Evolutionary conservation across 2,113 vertebrate genomes (phyloP), one percentile per base, ranked within the genome.

Genomic region (Etheostoma spectabile): DNA sequence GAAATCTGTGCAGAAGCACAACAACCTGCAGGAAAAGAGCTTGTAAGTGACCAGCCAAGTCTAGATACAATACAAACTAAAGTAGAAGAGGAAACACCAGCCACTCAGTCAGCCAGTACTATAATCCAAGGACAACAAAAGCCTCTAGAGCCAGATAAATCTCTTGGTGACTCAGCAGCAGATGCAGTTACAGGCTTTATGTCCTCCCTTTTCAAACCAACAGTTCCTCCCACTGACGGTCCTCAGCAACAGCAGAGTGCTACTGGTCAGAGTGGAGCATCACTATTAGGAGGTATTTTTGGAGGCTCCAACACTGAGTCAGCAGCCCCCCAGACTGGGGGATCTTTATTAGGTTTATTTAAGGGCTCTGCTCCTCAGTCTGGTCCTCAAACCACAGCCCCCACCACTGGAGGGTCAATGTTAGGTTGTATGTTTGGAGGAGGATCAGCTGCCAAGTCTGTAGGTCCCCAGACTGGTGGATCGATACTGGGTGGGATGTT

Each of bases 131-230:
- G 46, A 59, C 87, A 68, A 70, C 90, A 94, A 55, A 93, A 90
- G 71, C 91, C 88, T 74, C 52, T 89, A 42, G 92, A 94, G 61
- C 69, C 84, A 79, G 96, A 97, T 8, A 97, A 95, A 86, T 93
- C 95, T 0, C 78, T 95, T 5, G 77, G 95, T 63, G 95, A 95
- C 66, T 94, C 95, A 74, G 95, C 97, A 60, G 91, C 94, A 86
- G 97, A 97, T 87, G 93, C 95, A 79, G 93, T 99, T 91, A 96
- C 97, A 84, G 96, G 95, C 38, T 97, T 98, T 77, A 92, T 98
- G 93, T 96, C 94, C 72, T 87, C 95, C 6, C 91, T 95, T 73
- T 95, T 93, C 74, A 95, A 93, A 86, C 86, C 91, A 60, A 30
- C 84, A 68, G 48, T 79, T 82, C 24, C 66, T 22, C 69, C 86